Base-by-base conservation (phyloP, 2,797 vertebrate genomes). In the Tokudaia muenninki region DNA sequence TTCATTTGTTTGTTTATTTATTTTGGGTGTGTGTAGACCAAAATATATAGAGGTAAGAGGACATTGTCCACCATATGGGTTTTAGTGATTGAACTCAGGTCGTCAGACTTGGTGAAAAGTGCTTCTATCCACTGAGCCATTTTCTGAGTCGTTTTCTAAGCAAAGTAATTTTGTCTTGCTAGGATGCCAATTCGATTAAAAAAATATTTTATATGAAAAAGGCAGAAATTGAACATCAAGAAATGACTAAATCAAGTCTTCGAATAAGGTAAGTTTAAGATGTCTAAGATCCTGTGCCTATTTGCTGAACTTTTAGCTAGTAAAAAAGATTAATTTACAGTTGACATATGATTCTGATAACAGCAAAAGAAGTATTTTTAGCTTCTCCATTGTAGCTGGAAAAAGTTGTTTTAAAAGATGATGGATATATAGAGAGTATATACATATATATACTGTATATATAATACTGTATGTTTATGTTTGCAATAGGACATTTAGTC, bases 181-280 rank as follows among this genome's bases (percentile, higher is more conserved):
- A 99, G 99, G 99, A 99, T 98, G 99, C 99, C 98, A 99, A 99
- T 98, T 99, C 99, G 14, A 99, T 99, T 97, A 99, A 99, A 98
- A 99, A 99, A 99, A 98, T 99, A 97, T 99, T 99, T 99, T 98
- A 99, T 90, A 99, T 99, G 98, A 99, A 99, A 98, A 99, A 99
- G 98, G 99, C 99, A 94, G 99, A 99, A 98, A 99, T 99, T 97
- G 99, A 99, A 95, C 99, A 99, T 88, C 99, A 99, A 57, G 99
- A 99, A 97, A 99, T 99, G 82, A 98, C 99, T 97, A 99, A 99
- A 97, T 99, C 99, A 98, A 99, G 99, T 98, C 99, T 99, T 94
- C 99, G 99, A 92, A 99, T 99, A 97, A 99, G 99, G 99, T 99
- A 98, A 26, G 97, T 55, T 95, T 87, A 97, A 65, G 87, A 93